Evolutionary conservation across 2,113 vertebrate genomes (phyloP).

Genomic region (Odocoileus virginianus): DNA sequence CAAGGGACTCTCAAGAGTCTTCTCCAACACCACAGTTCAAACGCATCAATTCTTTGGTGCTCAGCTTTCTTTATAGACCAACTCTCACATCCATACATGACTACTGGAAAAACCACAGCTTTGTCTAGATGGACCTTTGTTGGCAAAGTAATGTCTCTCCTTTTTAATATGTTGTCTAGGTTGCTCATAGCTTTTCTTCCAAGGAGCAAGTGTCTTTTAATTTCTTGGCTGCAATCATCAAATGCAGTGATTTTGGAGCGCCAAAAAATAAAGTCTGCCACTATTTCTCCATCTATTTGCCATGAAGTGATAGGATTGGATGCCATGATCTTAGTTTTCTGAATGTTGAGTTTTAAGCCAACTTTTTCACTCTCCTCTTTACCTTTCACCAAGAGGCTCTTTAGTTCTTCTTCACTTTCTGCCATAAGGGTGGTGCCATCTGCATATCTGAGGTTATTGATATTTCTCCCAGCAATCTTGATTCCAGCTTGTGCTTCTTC

Average conservation of each 20-base stretch:
- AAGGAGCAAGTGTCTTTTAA: not conserved
- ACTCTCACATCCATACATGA: not conserved
- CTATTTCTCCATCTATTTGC: not conserved
- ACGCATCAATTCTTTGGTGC: not conserved
- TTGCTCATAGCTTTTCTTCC: not conserved
- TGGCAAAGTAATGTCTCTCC: not conserved
- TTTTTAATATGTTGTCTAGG: not conserved
- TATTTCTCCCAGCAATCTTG: not conserved
- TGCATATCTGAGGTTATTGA: rapidly evolving
- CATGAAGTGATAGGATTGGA: not conserved
- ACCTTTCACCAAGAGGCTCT: not conserved
- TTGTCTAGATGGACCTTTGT: not conserved
- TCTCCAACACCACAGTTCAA: not conserved
- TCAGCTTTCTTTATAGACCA: not conserved
- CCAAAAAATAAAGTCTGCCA: not conserved
- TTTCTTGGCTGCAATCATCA: not conserved
- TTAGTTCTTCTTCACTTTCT: not conserved
- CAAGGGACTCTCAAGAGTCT: not conserved
- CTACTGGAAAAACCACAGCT: not conserved
- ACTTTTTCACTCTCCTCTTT: not conserved
- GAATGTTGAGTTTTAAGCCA: not conserved
- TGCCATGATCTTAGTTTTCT: not conserved
- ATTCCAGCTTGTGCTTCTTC: not conserved
- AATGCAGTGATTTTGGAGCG: not conserved
- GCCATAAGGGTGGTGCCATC: not conserved